Conservation (phyloP, 2,888 invertebrate species). For the Cephus pulcher region DNA sequence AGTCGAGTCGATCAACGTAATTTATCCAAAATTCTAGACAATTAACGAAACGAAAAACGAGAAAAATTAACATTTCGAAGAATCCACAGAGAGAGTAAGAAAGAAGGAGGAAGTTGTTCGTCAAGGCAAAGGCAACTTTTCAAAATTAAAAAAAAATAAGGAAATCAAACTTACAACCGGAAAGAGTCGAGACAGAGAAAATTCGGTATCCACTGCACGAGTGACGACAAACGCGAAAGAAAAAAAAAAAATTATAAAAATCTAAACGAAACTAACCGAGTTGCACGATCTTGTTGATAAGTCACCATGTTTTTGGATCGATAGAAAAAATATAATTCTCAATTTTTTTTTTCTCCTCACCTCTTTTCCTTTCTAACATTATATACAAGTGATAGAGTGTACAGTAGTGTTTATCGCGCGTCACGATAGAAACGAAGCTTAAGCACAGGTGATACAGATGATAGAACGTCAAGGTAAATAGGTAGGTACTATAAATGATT, state of each 20-base stretch:
- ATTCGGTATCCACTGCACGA: constrained; percentile 17
- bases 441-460: constrained; percentile 53
- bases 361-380: constrained; percentile 53
- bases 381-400: constrained; percentile 63
- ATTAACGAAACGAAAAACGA: not conserved
- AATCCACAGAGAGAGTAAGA: constrained; percentile 5
- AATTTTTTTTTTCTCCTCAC: constrained; percentile 52
- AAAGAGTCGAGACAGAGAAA: constrained; percentile 21
- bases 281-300: constrained; percentile 58
- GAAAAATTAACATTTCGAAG: not conserved
- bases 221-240: constrained; percentile 21
- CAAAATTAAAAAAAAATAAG: too few species aligned
- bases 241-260: constrained; percentile 26
- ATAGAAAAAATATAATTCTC: constrained; percentile 66
- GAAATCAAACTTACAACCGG: constrained; percentile 9
- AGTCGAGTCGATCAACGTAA: constrained; percentile 17
- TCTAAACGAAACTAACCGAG: constrained; percentile 42
- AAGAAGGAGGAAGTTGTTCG: constrained; percentile 13
- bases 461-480: not conserved
- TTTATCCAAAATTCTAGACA: not conserved
- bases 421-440: constrained; percentile 57
- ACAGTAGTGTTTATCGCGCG: constrained; percentile 48
- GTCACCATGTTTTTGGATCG: constrained; percentile 60
- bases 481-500: constrained; percentile 9
- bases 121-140: constrained; percentile 47